phyloP scores from a whole-genome alignment of 2,797 vertebrate genomes.

The Aselliscus stoliczkanus region DNA sequence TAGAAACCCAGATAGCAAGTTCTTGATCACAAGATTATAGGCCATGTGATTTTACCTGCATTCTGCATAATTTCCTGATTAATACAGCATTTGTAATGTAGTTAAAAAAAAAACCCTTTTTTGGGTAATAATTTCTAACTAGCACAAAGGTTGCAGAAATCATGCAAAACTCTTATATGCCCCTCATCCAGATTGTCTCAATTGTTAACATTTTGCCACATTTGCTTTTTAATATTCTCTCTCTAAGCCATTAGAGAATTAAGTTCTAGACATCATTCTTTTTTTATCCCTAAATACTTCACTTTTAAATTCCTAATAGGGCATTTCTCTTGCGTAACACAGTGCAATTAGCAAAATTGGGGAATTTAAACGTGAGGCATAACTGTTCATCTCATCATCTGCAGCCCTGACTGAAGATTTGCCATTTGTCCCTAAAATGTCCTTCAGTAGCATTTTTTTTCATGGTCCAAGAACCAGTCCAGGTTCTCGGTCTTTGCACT shows the following conservation, averaged over 20 bases:
- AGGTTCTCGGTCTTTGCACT: fast-evolving
- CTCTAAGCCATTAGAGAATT: background rate
- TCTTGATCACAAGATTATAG: background rate
- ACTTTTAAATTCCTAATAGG: background rate
- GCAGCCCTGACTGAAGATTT: background rate
- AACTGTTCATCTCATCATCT: background rate
- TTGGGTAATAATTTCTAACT: background rate
- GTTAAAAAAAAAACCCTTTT: background rate
- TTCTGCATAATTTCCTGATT: background rate
- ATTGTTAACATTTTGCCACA: background rate
- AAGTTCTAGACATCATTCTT: background rate
- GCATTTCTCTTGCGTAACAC: background rate
- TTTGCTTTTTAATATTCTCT: background rate
- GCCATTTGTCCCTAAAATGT: background rate
- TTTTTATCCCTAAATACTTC: background rate
- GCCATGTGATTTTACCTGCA: fast-evolving
- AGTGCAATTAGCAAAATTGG: background rate
- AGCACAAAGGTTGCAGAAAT: background rate
- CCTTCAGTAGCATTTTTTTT: background rate
- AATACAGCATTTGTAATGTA: background rate
- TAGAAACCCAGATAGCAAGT: background rate
- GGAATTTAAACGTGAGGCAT: background rate
- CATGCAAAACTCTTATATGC: fast-evolving
- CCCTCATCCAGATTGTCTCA: no score
- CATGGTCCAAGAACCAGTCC: fast-evolving